phyloP scores from a whole-genome alignment of 2,888 invertebrate genomes.

The Ptychoptera albimana region DNA sequence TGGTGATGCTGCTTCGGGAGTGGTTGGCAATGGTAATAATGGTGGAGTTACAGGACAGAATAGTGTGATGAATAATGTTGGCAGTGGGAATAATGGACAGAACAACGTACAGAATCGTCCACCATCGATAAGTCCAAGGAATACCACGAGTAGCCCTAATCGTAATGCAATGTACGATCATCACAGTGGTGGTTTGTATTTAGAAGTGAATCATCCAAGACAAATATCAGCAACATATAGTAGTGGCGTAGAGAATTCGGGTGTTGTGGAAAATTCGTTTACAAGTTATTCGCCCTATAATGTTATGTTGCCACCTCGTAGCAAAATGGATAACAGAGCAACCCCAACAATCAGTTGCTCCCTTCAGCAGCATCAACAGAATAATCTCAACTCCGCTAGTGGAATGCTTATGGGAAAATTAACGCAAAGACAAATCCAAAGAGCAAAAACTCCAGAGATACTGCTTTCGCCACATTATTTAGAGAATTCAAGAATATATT shows the following conservation, averaged over 20 bases:
- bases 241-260: slow-evolving; percentile 13
- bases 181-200: slow-evolving; percentile 14
- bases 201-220: slow-evolving; percentile 16
- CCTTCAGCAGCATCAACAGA: slow-evolving; percentile 11
- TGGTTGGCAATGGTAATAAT: neutral
- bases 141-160: slow-evolving; percentile 28
- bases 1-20: slow-evolving; percentile 1
- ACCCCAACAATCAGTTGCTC: slow-evolving; percentile 11
- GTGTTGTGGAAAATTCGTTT: slow-evolving; percentile 18
- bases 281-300: slow-evolving; percentile 24
- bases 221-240: slow-evolving; percentile 15
- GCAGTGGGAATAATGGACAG: no score
- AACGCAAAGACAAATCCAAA: slow-evolving; percentile 27
- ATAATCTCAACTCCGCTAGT: slow-evolving; percentile 5
- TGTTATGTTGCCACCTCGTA: slow-evolving; percentile 40
- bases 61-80: slow-evolving; percentile 4
- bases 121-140: slow-evolving; percentile 25
- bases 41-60: neutral
- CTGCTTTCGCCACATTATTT: slow-evolving; percentile 60
- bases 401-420: slow-evolving; percentile 9
- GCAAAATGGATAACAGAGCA: slow-evolving; percentile 27
- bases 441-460: slow-evolving; percentile 62
- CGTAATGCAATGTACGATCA: slow-evolving; percentile 23
- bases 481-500: slow-evolving; percentile 30
- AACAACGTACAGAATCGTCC: neutral